Conservation (phyloP, 1,140 invertebrate species). For the Lepidurus packardi region DNA sequence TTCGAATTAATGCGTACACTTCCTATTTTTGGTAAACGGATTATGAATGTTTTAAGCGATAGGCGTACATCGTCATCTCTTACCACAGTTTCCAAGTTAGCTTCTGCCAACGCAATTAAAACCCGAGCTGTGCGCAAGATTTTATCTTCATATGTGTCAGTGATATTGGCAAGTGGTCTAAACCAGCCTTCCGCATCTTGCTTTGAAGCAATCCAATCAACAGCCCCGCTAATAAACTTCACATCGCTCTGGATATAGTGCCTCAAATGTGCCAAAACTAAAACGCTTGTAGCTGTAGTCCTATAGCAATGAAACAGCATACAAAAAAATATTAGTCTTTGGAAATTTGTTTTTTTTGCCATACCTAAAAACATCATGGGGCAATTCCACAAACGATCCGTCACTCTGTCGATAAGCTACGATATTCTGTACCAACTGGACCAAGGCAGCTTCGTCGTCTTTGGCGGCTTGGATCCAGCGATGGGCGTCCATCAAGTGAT, state of each 20-base stretch:
- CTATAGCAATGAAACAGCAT: background rate
- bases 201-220: background rate
- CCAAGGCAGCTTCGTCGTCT: slow-evolving; percentile 1
- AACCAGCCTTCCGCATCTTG: background rate
- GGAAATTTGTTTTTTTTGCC: background rate
- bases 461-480: background rate
- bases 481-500: background rate
- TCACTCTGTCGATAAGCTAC: background rate
- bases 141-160: background rate
- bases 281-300: background rate
- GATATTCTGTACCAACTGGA: background rate
- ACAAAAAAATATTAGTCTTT: too few species aligned
- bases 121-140: background rate
- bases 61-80: background rate
- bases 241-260: background rate
- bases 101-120: background rate
- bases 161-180: slow-evolving; percentile 3
- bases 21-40: background rate
- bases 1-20: background rate
- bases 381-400: background rate
- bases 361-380: background rate
- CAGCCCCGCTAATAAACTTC: background rate
- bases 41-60: background rate
- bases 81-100: background rate
- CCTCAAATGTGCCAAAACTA: background rate